phyloP scores from a whole-genome alignment of 2,888 invertebrate species.

The Dexiosoma caninum region DNA sequence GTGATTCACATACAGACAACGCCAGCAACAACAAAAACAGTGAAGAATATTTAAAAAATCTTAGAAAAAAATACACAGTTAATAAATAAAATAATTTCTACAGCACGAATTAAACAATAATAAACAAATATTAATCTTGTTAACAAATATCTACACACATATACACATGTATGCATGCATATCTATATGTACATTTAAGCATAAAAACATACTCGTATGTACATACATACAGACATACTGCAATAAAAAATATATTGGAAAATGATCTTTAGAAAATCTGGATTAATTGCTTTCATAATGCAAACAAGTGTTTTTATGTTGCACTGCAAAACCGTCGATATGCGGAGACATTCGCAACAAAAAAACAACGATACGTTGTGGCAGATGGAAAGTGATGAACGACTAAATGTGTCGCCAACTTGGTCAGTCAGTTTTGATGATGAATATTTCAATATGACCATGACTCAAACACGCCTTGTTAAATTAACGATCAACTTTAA shows the following conservation, averaged over 20 bases:
- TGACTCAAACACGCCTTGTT: slow-evolving; percentile 53
- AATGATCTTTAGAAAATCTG: slow-evolving; percentile 29
- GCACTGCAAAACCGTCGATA: background rate
- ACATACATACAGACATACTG: no score
- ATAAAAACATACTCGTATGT: background rate
- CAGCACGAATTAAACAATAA: background rate
- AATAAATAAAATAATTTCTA: background rate
- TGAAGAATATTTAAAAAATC: background rate
- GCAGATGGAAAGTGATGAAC: background rate
- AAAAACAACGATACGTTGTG: background rate
- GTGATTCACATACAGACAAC: background rate
- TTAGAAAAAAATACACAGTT: background rate
- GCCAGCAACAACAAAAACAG: background rate
- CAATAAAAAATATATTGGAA: no score
- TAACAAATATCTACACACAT: no score
- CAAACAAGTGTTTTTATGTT: slow-evolving; percentile 11
- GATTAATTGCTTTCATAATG: slow-evolving; percentile 8
- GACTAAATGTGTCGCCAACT: background rate
- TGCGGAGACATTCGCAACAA: background rate
- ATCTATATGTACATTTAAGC: no score
- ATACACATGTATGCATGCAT: no score
- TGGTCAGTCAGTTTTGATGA: slow-evolving; percentile 55
- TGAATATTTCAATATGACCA: slow-evolving; percentile 60
- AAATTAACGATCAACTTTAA: slow-evolving; percentile 56
- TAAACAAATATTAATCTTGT: no score